Evolutionary conservation across 1,140 invertebrate species (phyloP).

Genomic region (Euglossa dilemma): DNA sequence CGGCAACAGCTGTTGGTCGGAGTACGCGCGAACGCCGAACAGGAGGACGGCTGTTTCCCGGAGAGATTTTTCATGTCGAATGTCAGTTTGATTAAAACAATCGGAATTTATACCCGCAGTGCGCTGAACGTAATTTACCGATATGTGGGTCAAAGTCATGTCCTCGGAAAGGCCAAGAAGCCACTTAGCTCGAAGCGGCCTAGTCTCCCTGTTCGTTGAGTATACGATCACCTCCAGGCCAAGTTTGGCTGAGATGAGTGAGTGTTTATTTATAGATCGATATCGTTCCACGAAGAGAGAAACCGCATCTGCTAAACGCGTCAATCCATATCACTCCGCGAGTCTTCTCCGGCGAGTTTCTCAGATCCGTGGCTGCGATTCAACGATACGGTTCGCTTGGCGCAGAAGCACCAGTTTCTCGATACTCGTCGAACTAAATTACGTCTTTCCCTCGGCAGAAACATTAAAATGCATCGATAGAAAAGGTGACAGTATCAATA

Average conservation of each 20-base stretch:
- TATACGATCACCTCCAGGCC: conserved; percentile 68
- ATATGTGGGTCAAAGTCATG: conserved; percentile 82
- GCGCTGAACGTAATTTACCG: conserved; percentile 62
- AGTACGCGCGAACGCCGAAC: no score
- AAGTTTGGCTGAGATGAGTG: conserved; percentile 76
- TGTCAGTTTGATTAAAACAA: conserved; percentile 31
- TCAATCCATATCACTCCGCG: neutral
- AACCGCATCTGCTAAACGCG: neutral
- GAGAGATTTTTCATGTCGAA: no score
- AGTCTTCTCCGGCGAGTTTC: neutral
- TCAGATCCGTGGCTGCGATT: neutral
- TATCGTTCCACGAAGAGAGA: conserved; percentile 56
- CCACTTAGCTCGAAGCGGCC: conserved; percentile 71
- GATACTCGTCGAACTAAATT: no score
- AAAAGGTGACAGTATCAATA: neutral
- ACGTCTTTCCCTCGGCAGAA: no score
- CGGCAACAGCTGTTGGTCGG: no score
- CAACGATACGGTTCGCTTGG: neutral
- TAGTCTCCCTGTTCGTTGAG: conserved; percentile 68
- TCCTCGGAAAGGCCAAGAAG: conserved; percentile 79
- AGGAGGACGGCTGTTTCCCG: neutral
- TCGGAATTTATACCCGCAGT: conserved; percentile 41
- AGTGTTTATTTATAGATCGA: conserved; percentile 75
- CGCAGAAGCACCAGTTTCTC: no score
- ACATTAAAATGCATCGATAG: no score